Evolutionary conservation across 2,888 invertebrate genomes (phyloP), one percentile per base, ranked within the genome.

Genomic region (Ochropacha duplaris): DNA sequence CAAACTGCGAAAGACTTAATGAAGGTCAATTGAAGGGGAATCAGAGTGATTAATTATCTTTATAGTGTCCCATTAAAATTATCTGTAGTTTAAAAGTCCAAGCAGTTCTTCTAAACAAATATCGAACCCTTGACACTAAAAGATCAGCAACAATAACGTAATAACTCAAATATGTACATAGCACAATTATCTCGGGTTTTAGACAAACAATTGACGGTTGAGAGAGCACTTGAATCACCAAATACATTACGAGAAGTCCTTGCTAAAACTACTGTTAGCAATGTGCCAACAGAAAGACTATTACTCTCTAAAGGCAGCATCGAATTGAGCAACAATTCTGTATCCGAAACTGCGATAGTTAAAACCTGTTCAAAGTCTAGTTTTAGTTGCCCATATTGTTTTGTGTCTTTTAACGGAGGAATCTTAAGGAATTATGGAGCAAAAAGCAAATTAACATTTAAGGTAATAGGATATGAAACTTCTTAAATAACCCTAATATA

Each of bases 401-500:
- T 26, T 4, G 4, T 26, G 8, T 26, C n/a, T 26, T 26, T 6
- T 26, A 26, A 5, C 5, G 8, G 4, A 5, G 4, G 26, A 5
- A 26, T 28, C 28, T 6, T 8, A 8, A 4, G 12, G 4, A 31
- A n/a, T n/a, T n/a, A n/a, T n/a, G n/a, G n/a, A n/a, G 31, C 31
- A 0, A 31, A 12, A 31, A 12, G 12, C 67, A 63, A 58, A 57
- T 56, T 55, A 39, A 28, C 28, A 28, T 8, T 8, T 9, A 28
- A 8, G 28, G 28, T 6, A 12, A 2, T 12, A 31, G n/a, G n/a
- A n/a, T n/a, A n/a, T n/a, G 31, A 31, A 31, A 12, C 6, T 12
- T 31, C 12, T 12, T 31, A 50, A 51, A 11, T 28, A 57, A 59
- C 62, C 57, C 59, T 56, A 58, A 56, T 62, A 61, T 61, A 64